phyloP scores from a whole-genome alignment of 2,888 invertebrate genomes.

The Ochlodes sylvanus region DNA sequence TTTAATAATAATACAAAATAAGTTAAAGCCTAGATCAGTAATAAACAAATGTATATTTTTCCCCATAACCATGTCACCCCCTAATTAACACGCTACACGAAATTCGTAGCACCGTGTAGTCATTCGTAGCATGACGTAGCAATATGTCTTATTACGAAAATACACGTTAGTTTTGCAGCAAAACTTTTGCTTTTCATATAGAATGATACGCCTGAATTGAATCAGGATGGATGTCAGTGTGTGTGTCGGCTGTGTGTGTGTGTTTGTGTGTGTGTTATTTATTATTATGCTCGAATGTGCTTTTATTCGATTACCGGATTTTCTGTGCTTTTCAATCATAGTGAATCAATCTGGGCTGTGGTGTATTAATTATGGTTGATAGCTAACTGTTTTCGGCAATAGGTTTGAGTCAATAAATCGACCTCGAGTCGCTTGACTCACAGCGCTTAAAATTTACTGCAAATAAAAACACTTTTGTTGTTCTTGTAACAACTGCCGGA shows the following conservation, averaged over 20 bases:
- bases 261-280: too few species aligned
- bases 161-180: neutral
- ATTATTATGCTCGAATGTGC: too few species aligned
- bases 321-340: neutral
- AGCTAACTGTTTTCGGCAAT: neutral
- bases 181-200: neutral
- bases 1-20: neutral
- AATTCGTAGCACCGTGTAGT: neutral
- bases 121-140: conserved; percentile 5
- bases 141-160: neutral
- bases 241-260: too few species aligned
- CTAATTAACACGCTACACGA: neutral
- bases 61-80: neutral
- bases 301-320: neutral
- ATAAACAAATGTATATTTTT: neutral
- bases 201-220: neutral
- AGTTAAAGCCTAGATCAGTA: neutral
- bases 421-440: neutral
- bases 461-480: neutral
- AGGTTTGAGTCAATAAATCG: neutral
- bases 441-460: neutral
- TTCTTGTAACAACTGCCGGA: neutral
- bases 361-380: neutral
- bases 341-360: neutral
- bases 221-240: too few species aligned